phyloP scores from a whole-genome alignment of 2,113 vertebrate species.

The Trematomus loennbergii region DNA sequence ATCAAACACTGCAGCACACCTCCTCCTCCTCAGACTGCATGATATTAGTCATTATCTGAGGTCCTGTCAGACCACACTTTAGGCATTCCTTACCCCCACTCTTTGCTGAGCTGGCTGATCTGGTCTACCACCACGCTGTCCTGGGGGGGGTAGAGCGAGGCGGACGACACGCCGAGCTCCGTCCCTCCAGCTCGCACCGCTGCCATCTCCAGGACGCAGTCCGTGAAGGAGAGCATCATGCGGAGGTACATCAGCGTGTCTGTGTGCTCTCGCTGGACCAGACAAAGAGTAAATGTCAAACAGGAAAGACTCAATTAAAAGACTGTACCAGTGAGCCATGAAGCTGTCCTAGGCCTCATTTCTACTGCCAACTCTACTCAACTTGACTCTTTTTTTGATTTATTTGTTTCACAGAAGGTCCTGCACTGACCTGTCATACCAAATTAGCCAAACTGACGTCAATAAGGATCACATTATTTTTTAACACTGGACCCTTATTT shows the following conservation, averaged over 20 bases:
- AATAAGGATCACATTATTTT: too few species aligned
- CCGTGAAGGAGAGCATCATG: conserved; percentile 94
- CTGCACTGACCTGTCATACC: too few species aligned
- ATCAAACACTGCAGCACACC: conserved; percentile 16
- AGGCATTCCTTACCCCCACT: conserved; percentile 90
- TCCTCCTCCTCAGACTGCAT: not conserved
- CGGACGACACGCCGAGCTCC: conserved; percentile 88
- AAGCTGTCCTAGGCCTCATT: not conserved
- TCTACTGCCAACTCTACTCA: not conserved
- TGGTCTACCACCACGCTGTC: conserved; percentile 97
- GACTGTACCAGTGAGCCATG: not conserved
- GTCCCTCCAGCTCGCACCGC: conserved; percentile 86
- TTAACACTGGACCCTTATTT: too few species aligned
- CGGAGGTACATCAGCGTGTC: conserved; percentile 94
- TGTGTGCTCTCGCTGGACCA: conserved; percentile 92
- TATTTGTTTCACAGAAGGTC: too few species aligned
- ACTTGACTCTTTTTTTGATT: too few species aligned
- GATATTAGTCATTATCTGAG: not conserved
- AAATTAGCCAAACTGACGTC: too few species aligned
- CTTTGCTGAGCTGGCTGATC: conserved; percentile 97
- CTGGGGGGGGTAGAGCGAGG: conserved; percentile 92
- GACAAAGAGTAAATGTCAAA: not conserved
- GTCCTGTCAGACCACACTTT: not conserved
- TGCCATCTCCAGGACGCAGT: conserved; percentile 95
- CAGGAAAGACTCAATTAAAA: not conserved